Evolutionary conservation across 2,797 vertebrate genomes (phyloP), one percentile per base, ranked within the genome.

Genomic region (Melanotaenia trifasciata): DNA sequence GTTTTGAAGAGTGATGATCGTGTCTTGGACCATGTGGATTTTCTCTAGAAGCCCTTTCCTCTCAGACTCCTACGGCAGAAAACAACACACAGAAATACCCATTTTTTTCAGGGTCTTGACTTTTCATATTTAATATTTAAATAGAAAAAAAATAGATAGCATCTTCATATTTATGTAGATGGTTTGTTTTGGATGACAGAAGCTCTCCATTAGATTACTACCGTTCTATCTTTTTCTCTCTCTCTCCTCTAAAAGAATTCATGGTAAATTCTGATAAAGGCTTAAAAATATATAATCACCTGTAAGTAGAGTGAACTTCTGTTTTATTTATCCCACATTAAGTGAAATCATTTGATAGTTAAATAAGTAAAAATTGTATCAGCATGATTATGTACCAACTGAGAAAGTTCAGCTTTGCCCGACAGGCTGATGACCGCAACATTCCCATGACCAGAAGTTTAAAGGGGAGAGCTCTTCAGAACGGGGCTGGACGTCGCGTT

Each of bases 11-110:
- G 95, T 96, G 80, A 99, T 88, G 82, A 99, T 94, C 78, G 95
- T 96, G 11, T 99, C 98, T 78, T 99, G 98, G 30, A 99, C 95
- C 97, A 97, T 99, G 85, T 98, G 96, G 84, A 99, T 96, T 91
- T 97, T 97, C 57, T 99, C 96, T 67, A 98, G 96, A 70, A 99
- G 87, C 1, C 98, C 96, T 83, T 87, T 97, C 86, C 91, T 96
- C 84, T 99, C 97, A 0, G 96, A 96, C 78, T 99, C 98, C 98
- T 99, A 22, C 13, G 30, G 58, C 33, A 74, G 50, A 30, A 83
- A 57, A 40, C 11, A 35, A 72, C 38, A 43, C 3, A 51, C 26
- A 47, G 0, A 50, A 50, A 50, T 22, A n/a, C 22, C 9, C 45
- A 20, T n/a, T 47, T 20, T 10, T 50, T 50, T 10, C 3, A n/a